A percentile compares a stretch with the other conserved stretches of the same genome.
Conservation (phyloP, 2,113 vertebrate genomes). For the cattle (Bos taurus) region ARS-UCD2.0 NC_037336.1:10051001-10051500, state of each 20-base stretch:
- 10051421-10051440: neutral
- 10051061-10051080: neutral
- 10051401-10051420: neutral
- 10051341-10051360: neutral
- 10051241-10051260: neutral
- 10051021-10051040: neutral
- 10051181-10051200: neutral
- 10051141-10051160: neutral
- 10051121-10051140: neutral
- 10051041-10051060: neutral
- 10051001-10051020: neutral
- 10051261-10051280: neutral
- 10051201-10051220: neutral
- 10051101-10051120: constrained; percentile 9
- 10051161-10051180: neutral
- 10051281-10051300: neutral
- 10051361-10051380: neutral
- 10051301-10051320: neutral
- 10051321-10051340: neutral
- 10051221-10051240: neutral
- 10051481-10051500: neutral
- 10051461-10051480: neutral
- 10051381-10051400: neutral
- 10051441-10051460: neutral
- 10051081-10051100: constrained; percentile 29